A percentile compares a stretch with the other conserved stretches of the same genome.
Conservation (phyloP, 2,113 vertebrate species). For the Lampris incognitus region DNA sequence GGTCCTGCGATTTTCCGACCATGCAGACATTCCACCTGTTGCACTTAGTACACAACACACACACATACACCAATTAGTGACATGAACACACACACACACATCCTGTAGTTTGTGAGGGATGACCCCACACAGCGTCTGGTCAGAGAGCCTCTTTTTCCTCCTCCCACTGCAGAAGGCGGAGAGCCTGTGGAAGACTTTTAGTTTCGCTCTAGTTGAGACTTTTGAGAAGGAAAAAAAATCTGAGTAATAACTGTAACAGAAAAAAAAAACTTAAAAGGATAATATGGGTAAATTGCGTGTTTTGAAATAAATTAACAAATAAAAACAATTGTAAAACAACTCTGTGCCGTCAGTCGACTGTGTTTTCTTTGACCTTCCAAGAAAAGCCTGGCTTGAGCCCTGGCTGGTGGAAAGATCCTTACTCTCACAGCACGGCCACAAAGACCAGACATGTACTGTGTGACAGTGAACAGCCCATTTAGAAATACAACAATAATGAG, state of each 20-base stretch:
- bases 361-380: constrained; percentile 45
- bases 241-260: constrained; percentile 87
- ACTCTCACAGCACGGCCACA: neutral
- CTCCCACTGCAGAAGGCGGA: constrained; percentile 80
- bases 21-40: constrained; percentile 71
- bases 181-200: constrained; percentile 83
- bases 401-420: constrained; percentile 23
- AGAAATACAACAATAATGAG: neutral
- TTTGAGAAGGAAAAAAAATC: constrained; percentile 81
- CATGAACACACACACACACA: constrained; percentile 28
- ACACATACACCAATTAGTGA: neutral
- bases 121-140: constrained; percentile 44
- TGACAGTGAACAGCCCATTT: constrained; percentile 1
- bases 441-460: constrained; percentile 3
- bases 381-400: neutral
- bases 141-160: constrained; percentile 80
- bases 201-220: constrained; percentile 81
- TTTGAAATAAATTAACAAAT: constrained; percentile 87
- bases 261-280: constrained; percentile 83
- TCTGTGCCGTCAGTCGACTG: constrained; percentile 50
- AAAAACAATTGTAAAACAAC: constrained; percentile 83
- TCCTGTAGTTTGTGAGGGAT: constrained; percentile 13
- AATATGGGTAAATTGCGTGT: constrained; percentile 88
- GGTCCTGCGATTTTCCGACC: constrained; percentile 65
- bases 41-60: constrained; percentile 45